These are phyloP conservation scores for Agapetus fuscipes DNA, from an alignment of 2,888 invertebrate species.

Conservation along the genomic window DNA sequence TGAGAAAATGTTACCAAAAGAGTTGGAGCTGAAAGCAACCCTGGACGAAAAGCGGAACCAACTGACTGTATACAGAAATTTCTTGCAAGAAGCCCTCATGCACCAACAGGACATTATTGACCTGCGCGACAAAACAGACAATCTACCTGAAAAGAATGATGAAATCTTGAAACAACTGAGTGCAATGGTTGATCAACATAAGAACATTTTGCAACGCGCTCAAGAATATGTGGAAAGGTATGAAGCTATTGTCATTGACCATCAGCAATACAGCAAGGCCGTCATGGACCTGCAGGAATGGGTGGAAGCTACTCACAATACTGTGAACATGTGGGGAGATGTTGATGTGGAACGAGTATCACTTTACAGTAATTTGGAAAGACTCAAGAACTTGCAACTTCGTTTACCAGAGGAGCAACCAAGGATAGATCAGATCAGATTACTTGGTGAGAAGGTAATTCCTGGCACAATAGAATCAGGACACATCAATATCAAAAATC, in stretches of 20 bases:
- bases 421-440: constrained; percentile 68
- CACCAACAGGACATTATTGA: constrained; percentile 81
- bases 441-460: constrained; percentile 81
- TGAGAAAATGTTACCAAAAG: constrained; percentile 64
- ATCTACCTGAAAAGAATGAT: constrained; percentile 68
- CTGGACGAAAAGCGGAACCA: constrained; percentile 88
- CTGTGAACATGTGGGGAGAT: constrained; percentile 76
- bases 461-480: constrained; percentile 77
- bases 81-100: constrained; percentile 72
- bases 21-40: constrained; percentile 74
- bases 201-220: constrained; percentile 56
- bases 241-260: constrained; percentile 80
- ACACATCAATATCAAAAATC: constrained; percentile 75
- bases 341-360: constrained; percentile 74
- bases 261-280: constrained; percentile 80
- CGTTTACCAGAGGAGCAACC: constrained; percentile 80
- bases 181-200: constrained; percentile 62
- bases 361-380: constrained; percentile 77
- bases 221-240: constrained; percentile 74
- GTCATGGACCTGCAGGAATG: constrained; percentile 82
- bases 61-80: constrained; percentile 70
- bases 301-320: constrained; percentile 74
- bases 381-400: constrained; percentile 68
- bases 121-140: constrained; percentile 68
- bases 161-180: constrained; percentile 62